A percentile compares a stretch with the other conserved stretches of the same genome.
phyloP scores from a whole-genome alignment of 2,797 vertebrate genomes.

The Botia kubotai region DNA sequence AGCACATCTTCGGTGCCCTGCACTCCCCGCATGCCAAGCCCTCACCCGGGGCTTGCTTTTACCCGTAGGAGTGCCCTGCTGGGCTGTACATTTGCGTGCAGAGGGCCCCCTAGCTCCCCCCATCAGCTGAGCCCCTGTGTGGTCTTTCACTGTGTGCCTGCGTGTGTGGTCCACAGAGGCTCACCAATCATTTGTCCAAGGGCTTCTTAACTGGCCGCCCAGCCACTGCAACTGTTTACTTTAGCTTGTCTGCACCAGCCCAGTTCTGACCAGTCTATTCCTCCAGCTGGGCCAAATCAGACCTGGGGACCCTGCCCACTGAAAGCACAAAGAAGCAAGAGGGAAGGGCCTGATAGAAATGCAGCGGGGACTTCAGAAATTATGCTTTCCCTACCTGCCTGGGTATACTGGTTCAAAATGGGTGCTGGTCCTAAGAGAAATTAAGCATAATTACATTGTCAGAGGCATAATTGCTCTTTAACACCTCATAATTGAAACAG shows the following conservation, averaged over 20 bases:
- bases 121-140: constrained; percentile 79
- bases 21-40: constrained; percentile 62
- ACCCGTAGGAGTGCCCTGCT: constrained; percentile 73
- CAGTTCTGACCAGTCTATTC: constrained; percentile 91
- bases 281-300: constrained; percentile 98
- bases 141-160: constrained; percentile 75
- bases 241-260: constrained; percentile 98
- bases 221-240: constrained; percentile 99
- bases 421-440: constrained; percentile 63
- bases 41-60: constrained; percentile 71
- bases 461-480: constrained; percentile 77
- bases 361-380: constrained; percentile 61
- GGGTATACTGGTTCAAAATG: constrained; percentile 59
- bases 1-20: constrained; percentile 71
- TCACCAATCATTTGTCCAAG: constrained; percentile 95
- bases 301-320: constrained; percentile 75
- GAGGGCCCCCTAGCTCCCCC: constrained; percentile 75
- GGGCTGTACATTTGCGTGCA: constrained; percentile 82
- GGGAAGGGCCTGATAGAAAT: constrained; percentile 72
- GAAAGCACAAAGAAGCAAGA: constrained; percentile 62
- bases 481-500: constrained; percentile 72
- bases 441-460: constrained; percentile 75
- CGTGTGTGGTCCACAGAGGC: constrained; percentile 85
- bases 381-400: constrained; percentile 67
- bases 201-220: constrained; percentile 95